These are phyloP conservation scores for Hyperoplus immaculatus DNA, from an alignment of 2,797 vertebrate genomes.

Conservation along the genomic window DNA sequence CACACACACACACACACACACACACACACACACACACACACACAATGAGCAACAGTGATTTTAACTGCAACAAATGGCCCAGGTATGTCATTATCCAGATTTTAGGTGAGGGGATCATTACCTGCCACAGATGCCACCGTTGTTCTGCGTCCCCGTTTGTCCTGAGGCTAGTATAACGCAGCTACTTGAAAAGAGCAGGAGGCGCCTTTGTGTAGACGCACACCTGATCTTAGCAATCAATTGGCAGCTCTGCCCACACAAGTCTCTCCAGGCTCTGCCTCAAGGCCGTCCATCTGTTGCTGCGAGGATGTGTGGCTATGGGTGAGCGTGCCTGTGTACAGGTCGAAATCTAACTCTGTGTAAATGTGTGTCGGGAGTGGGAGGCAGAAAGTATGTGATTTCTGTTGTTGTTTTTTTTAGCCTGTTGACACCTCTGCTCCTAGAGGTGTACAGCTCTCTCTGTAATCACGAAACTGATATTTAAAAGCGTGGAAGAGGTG, in stretches of 20 bases:
- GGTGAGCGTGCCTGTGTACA: conserved; percentile 48
- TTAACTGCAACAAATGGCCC: conserved; percentile 83
- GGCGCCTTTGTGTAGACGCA: conserved; percentile 78
- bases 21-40: conserved; percentile 71
- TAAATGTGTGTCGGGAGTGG: conserved; percentile 51
- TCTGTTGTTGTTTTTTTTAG: conserved; percentile 37
- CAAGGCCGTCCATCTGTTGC: conserved; percentile 83
- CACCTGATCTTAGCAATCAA: conserved; percentile 83
- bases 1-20: conserved; percentile 71
- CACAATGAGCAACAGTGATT: conserved; percentile 80
- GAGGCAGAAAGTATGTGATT: conserved; percentile 65
- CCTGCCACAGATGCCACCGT: conserved; percentile 84
- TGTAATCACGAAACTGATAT: conserved; percentile 56
- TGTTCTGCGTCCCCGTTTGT: conserved; percentile 77
- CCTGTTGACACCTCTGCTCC: conserved; percentile 53
- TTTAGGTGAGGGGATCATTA: conserved; percentile 77
- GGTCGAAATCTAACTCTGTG: conserved; percentile 40
- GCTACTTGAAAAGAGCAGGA: conserved; percentile 82
- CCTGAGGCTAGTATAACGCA: conserved; percentile 66
- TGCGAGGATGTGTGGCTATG: conserved; percentile 56
- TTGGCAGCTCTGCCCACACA: conserved; percentile 63
- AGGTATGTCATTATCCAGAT: conserved; percentile 79
- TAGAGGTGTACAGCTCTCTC: conserved; percentile 50
- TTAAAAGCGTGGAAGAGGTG: conserved; percentile 52
- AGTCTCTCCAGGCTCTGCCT: conserved; percentile 76